phyloP scores from a whole-genome alignment of 2,888 invertebrate genomes.

The Clanis bilineata region DNA sequence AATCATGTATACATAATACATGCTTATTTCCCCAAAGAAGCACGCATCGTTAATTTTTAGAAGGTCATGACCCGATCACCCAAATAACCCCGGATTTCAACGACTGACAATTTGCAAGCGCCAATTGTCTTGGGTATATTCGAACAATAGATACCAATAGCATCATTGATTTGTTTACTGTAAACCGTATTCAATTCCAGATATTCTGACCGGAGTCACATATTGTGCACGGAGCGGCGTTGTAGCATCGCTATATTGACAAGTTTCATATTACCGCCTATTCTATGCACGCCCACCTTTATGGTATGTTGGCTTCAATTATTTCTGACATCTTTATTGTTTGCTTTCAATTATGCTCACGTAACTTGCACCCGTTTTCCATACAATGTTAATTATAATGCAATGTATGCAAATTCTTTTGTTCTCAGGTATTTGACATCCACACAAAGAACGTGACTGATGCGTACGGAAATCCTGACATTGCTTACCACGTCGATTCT shows the following conservation, averaged over 20 bases:
- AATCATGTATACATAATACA: not conserved
- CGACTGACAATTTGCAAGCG: not conserved
- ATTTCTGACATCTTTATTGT: conserved; percentile 11
- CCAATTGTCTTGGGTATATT: not conserved
- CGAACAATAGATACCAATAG: not conserved
- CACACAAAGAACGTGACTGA: conserved; percentile 73
- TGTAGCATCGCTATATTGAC: conserved; percentile 89
- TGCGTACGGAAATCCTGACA: conserved; percentile 60
- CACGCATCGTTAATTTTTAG: not conserved
- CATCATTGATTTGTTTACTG: conserved; percentile 2
- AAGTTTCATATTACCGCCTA: conserved; percentile 89
- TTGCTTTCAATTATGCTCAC: conserved; percentile 14
- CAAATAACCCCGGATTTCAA: not conserved
- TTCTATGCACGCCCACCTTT: conserved; percentile 93
- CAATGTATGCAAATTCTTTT: conserved; percentile 32
- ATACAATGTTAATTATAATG: conserved; percentile 50
- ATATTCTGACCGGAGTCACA: conserved; percentile 88
- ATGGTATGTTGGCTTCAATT: conserved; percentile 69
- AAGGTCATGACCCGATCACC: not conserved
- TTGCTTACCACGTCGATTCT: conserved; percentile 76
- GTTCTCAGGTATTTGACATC: conserved; percentile 70
- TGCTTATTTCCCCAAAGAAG: not conserved
- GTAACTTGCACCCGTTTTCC: conserved; percentile 26
- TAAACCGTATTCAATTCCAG: conserved; percentile 65
- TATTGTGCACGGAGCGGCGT: conserved; percentile 88